Percentiles rank a stretch among this genome's conserved stretches.
Conservation (phyloP, 2,888 invertebrate genomes). For the Herminia tarsipennalis region DNA sequence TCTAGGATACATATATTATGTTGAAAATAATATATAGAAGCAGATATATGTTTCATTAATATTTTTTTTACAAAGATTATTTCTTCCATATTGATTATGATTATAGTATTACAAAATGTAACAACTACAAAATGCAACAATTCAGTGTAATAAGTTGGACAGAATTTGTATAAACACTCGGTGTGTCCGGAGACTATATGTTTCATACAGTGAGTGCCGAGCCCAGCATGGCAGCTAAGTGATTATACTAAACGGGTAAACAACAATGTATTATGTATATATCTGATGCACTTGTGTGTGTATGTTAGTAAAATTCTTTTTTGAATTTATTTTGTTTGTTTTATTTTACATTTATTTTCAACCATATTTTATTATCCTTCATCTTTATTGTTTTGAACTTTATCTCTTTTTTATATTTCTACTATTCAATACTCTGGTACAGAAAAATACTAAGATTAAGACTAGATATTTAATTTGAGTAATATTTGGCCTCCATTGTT, state of each 20-base stretch:
- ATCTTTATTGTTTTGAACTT: not conserved
- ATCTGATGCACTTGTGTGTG: constrained; percentile 48
- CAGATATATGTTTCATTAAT: too few relatives aligned
- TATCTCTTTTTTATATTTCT: not conserved
- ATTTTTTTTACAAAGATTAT: too few relatives aligned
- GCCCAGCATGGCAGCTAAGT: constrained; percentile 32
- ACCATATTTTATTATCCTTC: not conserved
- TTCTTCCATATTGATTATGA: too few relatives aligned
- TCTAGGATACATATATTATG: too few relatives aligned
- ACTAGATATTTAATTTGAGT: not conserved
- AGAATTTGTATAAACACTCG: not conserved
- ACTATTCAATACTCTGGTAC: not conserved
- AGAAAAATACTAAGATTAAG: not conserved
- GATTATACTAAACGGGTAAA: constrained; percentile 49
- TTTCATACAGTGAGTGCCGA: constrained; percentile 12
- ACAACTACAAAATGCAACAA: too few relatives aligned
- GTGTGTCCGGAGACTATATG: not conserved
- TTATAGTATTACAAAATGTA: too few relatives aligned
- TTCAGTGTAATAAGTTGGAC: too few relatives aligned
- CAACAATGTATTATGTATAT: constrained; percentile 66
- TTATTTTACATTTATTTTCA: constrained; percentile 49
- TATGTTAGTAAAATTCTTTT: constrained; percentile 67
- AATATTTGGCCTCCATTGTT: not conserved
- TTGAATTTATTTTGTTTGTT: constrained; percentile 58
- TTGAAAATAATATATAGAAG: too few relatives aligned